These are phyloP conservation scores for Notolabrus celidotus DNA, from an alignment of 2,797 vertebrate genomes.

Conservation along the genomic window DNA sequence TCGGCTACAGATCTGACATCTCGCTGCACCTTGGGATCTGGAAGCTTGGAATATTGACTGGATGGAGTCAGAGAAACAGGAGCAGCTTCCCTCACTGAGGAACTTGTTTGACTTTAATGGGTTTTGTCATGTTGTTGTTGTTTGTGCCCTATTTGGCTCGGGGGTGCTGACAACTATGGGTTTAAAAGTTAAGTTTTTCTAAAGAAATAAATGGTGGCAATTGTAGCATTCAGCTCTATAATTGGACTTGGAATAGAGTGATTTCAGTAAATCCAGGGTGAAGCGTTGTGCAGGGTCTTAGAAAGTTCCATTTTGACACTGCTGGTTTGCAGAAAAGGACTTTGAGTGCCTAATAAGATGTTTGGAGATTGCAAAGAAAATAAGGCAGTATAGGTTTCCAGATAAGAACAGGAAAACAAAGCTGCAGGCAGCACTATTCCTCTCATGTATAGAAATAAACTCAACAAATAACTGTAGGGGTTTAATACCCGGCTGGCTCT, in stretches of 20 bases:
- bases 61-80: conserved; percentile 56
- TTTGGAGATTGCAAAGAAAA: background rate
- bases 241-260: conserved; percentile 32
- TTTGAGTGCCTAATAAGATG: background rate
- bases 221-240: background rate
- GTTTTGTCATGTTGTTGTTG: conserved; percentile 64
- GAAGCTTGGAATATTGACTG: conserved; percentile 61
- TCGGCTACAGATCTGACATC: conserved; percentile 74
- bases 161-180: conserved; percentile 50
- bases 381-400: background rate
- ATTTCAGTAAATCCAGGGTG: conserved; percentile 16
- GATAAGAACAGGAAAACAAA: background rate
- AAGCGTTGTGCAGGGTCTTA: conserved; percentile 7
- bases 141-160: conserved; percentile 52
- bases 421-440: background rate
- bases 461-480: conserved; percentile 1
- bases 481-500: conserved; percentile 7
- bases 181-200: conserved; percentile 36
- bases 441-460: background rate
- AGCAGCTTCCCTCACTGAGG: conserved; percentile 41
- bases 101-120: conserved; percentile 68
- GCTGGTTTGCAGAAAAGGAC: background rate
- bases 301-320: conserved; percentile 1
- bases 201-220: conserved; percentile 35
- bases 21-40: conserved; percentile 70